A percentile compares a stretch with the other conserved stretches of the same genome.
Evolutionary conservation across 2,113 vertebrate genomes (phyloP).

Genomic region (Aramus guarauna): DNA sequence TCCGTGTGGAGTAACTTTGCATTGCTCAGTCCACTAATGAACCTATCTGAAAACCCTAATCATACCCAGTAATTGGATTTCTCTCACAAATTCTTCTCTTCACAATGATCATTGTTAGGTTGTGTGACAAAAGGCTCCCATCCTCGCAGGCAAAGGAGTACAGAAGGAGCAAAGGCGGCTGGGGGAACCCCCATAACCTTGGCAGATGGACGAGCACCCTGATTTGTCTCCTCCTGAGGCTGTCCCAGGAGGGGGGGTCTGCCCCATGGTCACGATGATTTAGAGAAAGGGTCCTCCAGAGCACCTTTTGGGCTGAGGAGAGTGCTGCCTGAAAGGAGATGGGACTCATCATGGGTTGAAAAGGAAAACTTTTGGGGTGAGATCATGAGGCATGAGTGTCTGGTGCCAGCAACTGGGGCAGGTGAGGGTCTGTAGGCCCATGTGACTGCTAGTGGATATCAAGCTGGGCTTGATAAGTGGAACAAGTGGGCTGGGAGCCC

Average conservation of each 20-base stretch:
- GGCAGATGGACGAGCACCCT: not conserved
- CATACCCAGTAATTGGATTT: not conserved
- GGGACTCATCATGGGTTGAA: not conserved
- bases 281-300: not conserved
- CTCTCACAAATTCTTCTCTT: not conserved
- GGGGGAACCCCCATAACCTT: not conserved
- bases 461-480: not conserved
- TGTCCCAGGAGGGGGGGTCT: not conserved
- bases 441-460: not conserved
- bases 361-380: not conserved
- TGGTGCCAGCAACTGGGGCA: not conserved
- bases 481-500: not conserved
- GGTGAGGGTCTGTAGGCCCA: not conserved
- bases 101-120: not conserved
- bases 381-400: not conserved
- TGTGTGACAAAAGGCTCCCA: not conserved
- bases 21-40: not conserved
- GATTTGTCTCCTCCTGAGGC: not conserved
- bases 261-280: accelerated
- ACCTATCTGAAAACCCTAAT: not conserved
- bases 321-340: accelerated
- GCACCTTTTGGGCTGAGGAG: not conserved
- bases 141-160: not conserved
- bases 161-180: not conserved
- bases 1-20: not conserved